Conservation (phyloP, 1,140 invertebrate species). For the Drosophila azteca region DNA sequence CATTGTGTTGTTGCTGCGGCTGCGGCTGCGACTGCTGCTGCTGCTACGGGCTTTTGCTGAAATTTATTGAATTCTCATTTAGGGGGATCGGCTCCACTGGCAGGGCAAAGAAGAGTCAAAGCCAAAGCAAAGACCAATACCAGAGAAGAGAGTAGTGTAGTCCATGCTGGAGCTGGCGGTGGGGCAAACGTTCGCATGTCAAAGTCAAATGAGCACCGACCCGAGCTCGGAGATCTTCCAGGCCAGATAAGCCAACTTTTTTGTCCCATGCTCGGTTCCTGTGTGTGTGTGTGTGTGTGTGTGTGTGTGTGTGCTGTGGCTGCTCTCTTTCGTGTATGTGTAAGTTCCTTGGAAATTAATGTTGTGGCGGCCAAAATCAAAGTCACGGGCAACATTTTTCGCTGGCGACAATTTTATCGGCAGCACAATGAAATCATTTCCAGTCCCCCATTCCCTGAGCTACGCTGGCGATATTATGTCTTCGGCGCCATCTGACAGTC, state of each 20-base stretch:
- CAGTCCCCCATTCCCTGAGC: constrained; percentile 24
- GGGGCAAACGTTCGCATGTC: constrained; percentile 69
- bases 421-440: constrained; percentile 78
- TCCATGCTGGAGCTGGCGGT: constrained; percentile 17
- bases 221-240: constrained; percentile 59
- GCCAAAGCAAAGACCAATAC: constrained; percentile 1
- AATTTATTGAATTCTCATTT: constrained; percentile 83
- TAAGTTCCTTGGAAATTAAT: constrained; percentile 81
- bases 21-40: constrained; percentile 29
- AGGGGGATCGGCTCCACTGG: constrained; percentile 37
- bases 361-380: constrained; percentile 80
- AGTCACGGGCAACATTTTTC: constrained; percentile 70
- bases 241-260: constrained; percentile 65
- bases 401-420: constrained; percentile 83
- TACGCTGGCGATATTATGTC: constrained; percentile 72
- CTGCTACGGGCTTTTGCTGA: constrained; percentile 56
- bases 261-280: constrained; percentile 23
- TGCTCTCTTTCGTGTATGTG: constrained; percentile 50
- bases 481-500: constrained; percentile 52
- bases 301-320: constrained; percentile 20
- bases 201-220: constrained; percentile 70
- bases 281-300: constrained; percentile 21
- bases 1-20: constrained; percentile 62
- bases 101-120: neutral
- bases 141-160: constrained; percentile 5